Base-by-base conservation (phyloP, 2,113 vertebrate genomes). In the Seriola rivoliana region DNA sequence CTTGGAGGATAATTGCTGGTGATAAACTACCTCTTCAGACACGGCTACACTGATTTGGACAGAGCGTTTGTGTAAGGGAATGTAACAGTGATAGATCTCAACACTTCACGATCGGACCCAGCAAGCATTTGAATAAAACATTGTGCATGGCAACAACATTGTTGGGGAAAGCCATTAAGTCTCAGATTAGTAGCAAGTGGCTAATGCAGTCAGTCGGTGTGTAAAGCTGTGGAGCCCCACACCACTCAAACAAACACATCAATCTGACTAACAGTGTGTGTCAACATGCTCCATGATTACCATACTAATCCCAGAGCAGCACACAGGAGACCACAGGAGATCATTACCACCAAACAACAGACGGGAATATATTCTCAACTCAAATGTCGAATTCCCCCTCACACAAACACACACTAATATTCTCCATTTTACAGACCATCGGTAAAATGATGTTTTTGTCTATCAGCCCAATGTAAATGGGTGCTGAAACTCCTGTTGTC, bases 231-330 rank as follows among this genome's bases (percentile, higher is more conserved):
- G 29, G 44, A 62, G 78, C 79, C 52, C 70, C 75, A 59, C 73
- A 68, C 71, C 68, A 66, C 82, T 89, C 85, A 86, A 90, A 90
- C 85, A 93, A 89, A 92, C 87, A 81, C 88, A 93, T 92, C 90
- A 89, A 85, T 93, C 89, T 89, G 85, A 85, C 81, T 75, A 87
- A 71, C 80, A 46, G 82, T 84, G 80, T 89, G 81, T 91, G 76
- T 75, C 90, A 91, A 91, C 91, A 89, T 88, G 78, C 80, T 48
- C 29, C 64, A 64, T 79, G 78, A 88, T 92, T 89, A 89, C 81
- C 54, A 82, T 82, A 52, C 75, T 93, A 91, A 93, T 92, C 84
- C 71, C 59, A 76, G 32, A 69, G 79, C 74, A 86, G 73, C 86
- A 86, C 71, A 66, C 75, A 54, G 54, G 66, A 88, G 75, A 79